Percentiles rank a stretch among this genome's conserved stretches.
Conservation (phyloP, 2,888 invertebrate species). For the Amiota minor region DNA sequence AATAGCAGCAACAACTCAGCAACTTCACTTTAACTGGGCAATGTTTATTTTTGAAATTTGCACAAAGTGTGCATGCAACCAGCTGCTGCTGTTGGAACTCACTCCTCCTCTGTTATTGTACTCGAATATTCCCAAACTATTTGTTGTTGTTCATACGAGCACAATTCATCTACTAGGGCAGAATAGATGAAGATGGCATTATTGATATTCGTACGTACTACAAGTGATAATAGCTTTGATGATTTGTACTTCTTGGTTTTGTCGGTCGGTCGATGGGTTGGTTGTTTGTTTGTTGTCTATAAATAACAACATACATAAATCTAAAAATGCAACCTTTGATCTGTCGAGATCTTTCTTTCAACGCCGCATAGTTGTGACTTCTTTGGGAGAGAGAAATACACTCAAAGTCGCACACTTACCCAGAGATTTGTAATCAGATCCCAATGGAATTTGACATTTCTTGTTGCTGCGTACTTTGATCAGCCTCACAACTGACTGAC, state of each 20-base stretch:
- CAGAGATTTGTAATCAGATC: constrained; percentile 6
- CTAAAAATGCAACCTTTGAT: constrained; percentile 14
- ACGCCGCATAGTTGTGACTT: not conserved
- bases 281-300: too few species aligned
- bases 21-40: not conserved
- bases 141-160: too few species aligned
- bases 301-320: not conserved
- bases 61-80: constrained; percentile 5
- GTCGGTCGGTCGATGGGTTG: too few species aligned
- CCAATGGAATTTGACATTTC: constrained; percentile 19
- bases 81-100: not conserved
- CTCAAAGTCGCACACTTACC: too few species aligned
- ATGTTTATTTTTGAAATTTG: constrained; percentile 11
- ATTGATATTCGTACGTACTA: not conserved
- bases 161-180: too few species aligned
- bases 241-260: not conserved
- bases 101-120: too few species aligned
- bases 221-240: constrained; percentile 12
- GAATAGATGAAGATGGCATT: not conserved
- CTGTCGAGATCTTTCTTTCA: not conserved
- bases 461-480: not conserved
- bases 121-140: too few species aligned
- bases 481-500: too few species aligned
- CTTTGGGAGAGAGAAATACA: not conserved
- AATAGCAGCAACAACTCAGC: too few species aligned